These are phyloP conservation scores for Pitta sordida DNA, from an alignment of 2,113 vertebrate genomes.

Conservation along the genomic window DNA sequence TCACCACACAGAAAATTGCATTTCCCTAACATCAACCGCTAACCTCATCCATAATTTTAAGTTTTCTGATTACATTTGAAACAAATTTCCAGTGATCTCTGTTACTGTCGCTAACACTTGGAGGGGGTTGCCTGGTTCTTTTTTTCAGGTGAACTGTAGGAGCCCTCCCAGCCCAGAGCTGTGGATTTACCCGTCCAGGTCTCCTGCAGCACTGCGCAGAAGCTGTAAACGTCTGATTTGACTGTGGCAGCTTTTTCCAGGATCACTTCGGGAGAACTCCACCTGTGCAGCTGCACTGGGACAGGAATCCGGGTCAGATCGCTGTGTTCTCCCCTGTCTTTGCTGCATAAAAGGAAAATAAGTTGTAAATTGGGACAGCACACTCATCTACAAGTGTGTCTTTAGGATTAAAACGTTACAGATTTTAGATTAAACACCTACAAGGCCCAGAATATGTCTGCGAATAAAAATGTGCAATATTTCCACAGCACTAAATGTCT, in stretches of 20 bases:
- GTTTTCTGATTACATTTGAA: neutral
- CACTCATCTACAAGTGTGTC: neutral
- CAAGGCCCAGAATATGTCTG: neutral
- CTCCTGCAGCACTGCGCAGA: constrained; percentile 76
- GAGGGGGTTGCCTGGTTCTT: neutral
- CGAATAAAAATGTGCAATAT: neutral
- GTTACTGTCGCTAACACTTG: neutral
- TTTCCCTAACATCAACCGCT: neutral
- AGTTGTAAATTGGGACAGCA: neutral
- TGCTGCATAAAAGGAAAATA: constrained; percentile 49
- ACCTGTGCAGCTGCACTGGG: constrained; percentile 72
- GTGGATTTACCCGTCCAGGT: constrained; percentile 71
- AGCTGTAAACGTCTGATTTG: constrained; percentile 75
- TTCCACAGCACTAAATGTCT: neutral
- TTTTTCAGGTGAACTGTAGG: neutral
- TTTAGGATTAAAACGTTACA: neutral
- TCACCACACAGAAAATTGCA: neutral
- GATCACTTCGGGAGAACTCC: constrained; percentile 78
- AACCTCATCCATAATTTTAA: neutral
- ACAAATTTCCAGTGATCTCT: neutral
- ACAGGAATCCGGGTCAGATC: constrained; percentile 69
- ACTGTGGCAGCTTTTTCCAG: constrained; percentile 43
- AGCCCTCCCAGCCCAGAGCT: neutral
- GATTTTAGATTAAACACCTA: neutral
- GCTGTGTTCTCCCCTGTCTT: constrained; percentile 54